Evolutionary conservation across 2,888 invertebrate genomes (phyloP).

Genomic region (Xestia rhomboidea): DNA sequence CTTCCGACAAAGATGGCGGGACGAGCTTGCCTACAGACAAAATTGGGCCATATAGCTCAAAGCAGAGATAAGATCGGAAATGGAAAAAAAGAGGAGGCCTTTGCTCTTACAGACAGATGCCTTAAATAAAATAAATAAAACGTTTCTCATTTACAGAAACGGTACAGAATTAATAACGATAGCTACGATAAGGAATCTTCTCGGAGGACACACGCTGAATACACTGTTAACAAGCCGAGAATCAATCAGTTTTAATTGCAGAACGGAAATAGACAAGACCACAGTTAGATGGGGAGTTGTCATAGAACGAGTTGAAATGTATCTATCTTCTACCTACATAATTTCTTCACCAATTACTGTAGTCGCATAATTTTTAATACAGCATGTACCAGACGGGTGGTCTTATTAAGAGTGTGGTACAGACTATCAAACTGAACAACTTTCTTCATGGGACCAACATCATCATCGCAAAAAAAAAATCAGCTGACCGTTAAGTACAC

Average conservation of each 20-base stretch:
- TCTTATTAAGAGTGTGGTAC: not conserved
- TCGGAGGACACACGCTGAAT: constrained; percentile 91
- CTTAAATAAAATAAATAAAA: not conserved
- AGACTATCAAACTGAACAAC: not conserved
- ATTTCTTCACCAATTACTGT: not conserved
- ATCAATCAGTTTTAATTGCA: constrained; percentile 90
- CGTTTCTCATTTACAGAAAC: constrained; percentile 67
- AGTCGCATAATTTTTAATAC: not conserved
- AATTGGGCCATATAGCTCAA: not conserved
- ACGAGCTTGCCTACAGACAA: not conserved
- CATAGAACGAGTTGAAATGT: constrained; percentile 92
- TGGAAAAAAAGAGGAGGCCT: not conserved
- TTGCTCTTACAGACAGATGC: not conserved
- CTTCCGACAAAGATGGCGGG: not conserved
- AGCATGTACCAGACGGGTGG: not conserved
- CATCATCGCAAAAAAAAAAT: not conserved
- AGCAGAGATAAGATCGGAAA: not conserved
- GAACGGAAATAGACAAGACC: constrained; percentile 86
- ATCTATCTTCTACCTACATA: constrained; percentile 61
- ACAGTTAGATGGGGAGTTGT: constrained; percentile 90
- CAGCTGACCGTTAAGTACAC: not conserved
- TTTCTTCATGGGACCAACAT: not conserved
- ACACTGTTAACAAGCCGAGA: constrained; percentile 92
- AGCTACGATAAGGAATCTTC: constrained; percentile 89
- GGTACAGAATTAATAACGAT: constrained; percentile 86